phyloP scores from a whole-genome alignment of 2,797 vertebrate species.

The Champsocephalus gunnari region DNA sequence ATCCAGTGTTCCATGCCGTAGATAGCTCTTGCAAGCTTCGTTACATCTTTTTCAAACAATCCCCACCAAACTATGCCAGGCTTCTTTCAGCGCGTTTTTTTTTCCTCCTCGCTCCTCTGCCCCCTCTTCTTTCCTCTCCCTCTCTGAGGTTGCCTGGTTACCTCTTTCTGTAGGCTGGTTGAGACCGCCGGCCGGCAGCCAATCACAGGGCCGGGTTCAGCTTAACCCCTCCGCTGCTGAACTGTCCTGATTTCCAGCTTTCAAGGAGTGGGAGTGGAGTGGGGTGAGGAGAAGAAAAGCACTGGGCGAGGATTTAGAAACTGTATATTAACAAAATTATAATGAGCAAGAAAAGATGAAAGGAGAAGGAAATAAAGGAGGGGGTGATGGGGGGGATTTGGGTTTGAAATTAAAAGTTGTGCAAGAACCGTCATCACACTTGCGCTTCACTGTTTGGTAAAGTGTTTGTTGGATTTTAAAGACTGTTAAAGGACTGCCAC shows the following conservation, averaged over 20 bases:
- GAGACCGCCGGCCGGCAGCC: constrained; percentile 83
- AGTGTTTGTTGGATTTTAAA: constrained; percentile 20
- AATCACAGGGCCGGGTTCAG: constrained; percentile 78
- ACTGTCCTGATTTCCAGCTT: constrained; percentile 85
- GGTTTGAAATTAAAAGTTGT: constrained; percentile 37
- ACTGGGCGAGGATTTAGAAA: constrained; percentile 50
- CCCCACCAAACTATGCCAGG: constrained; percentile 79
- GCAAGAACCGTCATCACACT: constrained; percentile 15
- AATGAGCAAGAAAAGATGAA: constrained; percentile 52
- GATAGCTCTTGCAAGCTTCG: constrained; percentile 71
- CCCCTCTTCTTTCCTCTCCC: constrained; percentile 66
- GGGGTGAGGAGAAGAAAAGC: constrained; percentile 8
- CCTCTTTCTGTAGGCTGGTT: constrained; percentile 84
- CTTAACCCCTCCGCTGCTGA: constrained; percentile 84
- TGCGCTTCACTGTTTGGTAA: constrained; percentile 17
- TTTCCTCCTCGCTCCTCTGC: constrained; percentile 54
- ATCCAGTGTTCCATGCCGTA: constrained; percentile 86
- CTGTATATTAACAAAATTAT: constrained; percentile 50
- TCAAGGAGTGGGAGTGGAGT: constrained; percentile 62
- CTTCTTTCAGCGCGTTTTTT: constrained; percentile 80
- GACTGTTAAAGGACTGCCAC: constrained; percentile 16
- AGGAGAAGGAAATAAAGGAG: constrained; percentile 34
- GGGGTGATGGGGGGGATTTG: constrained; percentile 23
- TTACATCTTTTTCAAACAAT: constrained; percentile 84
- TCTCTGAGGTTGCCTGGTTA: constrained; percentile 84